Percentiles rank a stretch among this genome's conserved stretches.
These are phyloP conservation scores for Cynocephalus volans DNA, from an alignment of 2,113 vertebrate species.

Conservation along the genomic window DNA sequence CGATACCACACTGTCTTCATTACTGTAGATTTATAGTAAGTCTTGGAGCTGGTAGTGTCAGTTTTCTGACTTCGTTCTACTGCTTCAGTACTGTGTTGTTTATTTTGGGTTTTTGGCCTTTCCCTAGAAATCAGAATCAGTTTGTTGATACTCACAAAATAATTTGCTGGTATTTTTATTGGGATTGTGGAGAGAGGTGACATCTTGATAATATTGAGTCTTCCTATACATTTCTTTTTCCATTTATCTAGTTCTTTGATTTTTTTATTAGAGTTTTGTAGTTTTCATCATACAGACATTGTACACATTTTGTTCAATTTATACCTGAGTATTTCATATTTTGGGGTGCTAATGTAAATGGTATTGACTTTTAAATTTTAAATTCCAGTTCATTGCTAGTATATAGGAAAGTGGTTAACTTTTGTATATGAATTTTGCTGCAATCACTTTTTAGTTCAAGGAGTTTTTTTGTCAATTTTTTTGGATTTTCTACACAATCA, in stretches of 20 bases:
- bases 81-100: background rate
- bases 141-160: background rate
- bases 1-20: background rate
- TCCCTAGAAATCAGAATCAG: background rate
- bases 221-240: background rate
- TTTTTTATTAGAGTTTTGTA: background rate
- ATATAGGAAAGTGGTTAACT: background rate
- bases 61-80: background rate
- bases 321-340: background rate
- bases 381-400: background rate
- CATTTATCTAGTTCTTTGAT: conserved; percentile 1
- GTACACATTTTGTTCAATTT: background rate
- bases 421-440: background rate
- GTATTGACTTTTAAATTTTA: background rate
- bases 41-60: background rate
- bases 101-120: background rate
- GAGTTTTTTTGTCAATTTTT: background rate
- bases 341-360: background rate
- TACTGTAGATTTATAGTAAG: background rate
- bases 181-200: background rate
- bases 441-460: background rate
- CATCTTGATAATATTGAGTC: background rate
- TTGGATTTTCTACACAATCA: background rate
- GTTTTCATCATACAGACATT: background rate
- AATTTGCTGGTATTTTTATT: background rate